Evolutionary conservation across 2,797 vertebrate genomes (phyloP).

Genomic region (Acanthiza pusilla): DNA sequence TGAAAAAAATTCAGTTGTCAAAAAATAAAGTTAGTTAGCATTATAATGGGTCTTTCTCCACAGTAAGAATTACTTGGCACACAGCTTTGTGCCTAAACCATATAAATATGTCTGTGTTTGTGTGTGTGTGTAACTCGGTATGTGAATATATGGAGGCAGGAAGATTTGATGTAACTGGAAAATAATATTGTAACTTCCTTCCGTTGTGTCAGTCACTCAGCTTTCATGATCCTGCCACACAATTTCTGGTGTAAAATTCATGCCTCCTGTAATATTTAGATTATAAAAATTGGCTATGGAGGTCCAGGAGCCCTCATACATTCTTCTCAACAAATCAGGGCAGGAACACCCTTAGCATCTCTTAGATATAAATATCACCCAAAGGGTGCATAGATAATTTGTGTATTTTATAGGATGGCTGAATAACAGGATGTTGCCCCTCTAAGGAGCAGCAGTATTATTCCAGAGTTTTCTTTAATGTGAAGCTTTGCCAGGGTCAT

Average conservation of each 20-base stretch:
- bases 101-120: background rate
- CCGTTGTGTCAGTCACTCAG: background rate
- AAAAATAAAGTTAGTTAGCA: background rate
- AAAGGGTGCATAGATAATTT: background rate
- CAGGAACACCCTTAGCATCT: rapidly evolving
- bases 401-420: background rate
- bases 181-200: background rate
- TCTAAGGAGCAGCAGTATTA: background rate
- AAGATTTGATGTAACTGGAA: background rate
- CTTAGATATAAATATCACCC: background rate
- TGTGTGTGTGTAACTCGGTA: background rate
- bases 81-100: background rate
- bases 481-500: background rate
- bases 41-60: background rate
- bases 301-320: background rate
- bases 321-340: background rate
- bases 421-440: background rate
- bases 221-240: background rate
- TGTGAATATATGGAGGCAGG: background rate
- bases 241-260: background rate
- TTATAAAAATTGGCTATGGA: background rate
- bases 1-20: background rate
- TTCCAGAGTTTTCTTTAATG: background rate
- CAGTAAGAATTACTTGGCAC: background rate
- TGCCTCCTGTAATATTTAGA: background rate